These are phyloP conservation scores for Drosophila virilis DNA, from an alignment of 1,140 invertebrate species.

Conservation along the genomic window DNA sequence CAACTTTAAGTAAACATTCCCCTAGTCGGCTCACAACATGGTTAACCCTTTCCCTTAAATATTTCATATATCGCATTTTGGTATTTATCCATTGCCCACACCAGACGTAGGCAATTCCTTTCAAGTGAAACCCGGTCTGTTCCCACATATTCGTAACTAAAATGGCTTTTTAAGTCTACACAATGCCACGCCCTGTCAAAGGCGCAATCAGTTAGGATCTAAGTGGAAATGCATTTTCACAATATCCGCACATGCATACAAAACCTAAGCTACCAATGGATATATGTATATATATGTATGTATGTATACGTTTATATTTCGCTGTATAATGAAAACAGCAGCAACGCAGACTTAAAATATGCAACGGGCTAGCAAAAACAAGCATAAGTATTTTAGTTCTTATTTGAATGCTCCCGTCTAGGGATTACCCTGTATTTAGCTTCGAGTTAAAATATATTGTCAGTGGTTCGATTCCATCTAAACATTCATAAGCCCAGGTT, in stretches of 20 bases:
- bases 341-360: constrained; percentile 58
- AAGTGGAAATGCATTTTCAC: constrained; percentile 81
- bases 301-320: background rate
- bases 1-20: constrained; percentile 2
- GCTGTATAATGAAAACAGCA: constrained; percentile 56
- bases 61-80: constrained; percentile 16
- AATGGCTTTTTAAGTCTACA: constrained; percentile 58
- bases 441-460: background rate
- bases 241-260: constrained; percentile 62
- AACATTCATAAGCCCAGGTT: no score
- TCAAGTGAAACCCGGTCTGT: constrained; percentile 31
- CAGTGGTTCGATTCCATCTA: no score
- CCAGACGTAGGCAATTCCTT: constrained; percentile 29
- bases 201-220: constrained; percentile 73
- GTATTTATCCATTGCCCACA: constrained; percentile 6
- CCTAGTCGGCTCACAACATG: background rate
- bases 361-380: constrained; percentile 38
- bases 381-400: background rate
- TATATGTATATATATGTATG: background rate
- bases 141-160: constrained; percentile 31
- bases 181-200: constrained; percentile 68
- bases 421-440: background rate
- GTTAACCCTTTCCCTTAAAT: background rate
- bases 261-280: constrained; percentile 4
- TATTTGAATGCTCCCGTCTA: no score